Conservation (phyloP, 2,888 invertebrate genomes). For the Chromoteleia sp. region DNA sequence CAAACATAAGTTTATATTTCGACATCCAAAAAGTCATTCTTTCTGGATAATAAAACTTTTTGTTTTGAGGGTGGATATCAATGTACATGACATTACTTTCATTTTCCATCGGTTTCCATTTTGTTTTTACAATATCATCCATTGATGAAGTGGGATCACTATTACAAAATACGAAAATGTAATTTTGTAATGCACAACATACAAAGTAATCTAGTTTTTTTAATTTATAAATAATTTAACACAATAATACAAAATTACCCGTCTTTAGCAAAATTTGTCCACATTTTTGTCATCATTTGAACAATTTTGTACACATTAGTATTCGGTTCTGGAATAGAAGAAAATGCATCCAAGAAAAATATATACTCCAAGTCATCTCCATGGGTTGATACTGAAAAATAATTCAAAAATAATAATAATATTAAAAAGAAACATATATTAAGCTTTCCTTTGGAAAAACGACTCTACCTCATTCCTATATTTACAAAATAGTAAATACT, state of each 20-base stretch:
- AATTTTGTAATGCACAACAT: too few species aligned
- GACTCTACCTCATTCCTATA: too few species aligned
- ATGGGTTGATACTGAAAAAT: conserved; percentile 82
- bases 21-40: conserved; percentile 85
- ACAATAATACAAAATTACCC: conserved; percentile 77
- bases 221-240: too few species aligned
- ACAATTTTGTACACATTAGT: conserved; percentile 81
- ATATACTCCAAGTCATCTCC: conserved; percentile 85
- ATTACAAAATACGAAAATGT: background rate
- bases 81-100: conserved; percentile 83
- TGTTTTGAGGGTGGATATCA: conserved; percentile 79
- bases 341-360: conserved; percentile 82
- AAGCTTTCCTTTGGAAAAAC: too few species aligned
- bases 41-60: conserved; percentile 79
- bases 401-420: background rate
- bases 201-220: too few species aligned
- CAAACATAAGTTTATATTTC: conserved; percentile 80
- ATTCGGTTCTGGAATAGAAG: conserved; percentile 79
- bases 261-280: conserved; percentile 85
- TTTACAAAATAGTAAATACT: too few species aligned
- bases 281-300: conserved; percentile 83
- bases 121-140: conserved; percentile 77
- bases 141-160: conserved; percentile 84
- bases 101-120: conserved; percentile 82
- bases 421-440: background rate